A percentile compares a stretch with the other conserved stretches of the same genome.
Evolutionary conservation across 2,888 invertebrate species (phyloP).

Genomic region (Timandra comae): DNA sequence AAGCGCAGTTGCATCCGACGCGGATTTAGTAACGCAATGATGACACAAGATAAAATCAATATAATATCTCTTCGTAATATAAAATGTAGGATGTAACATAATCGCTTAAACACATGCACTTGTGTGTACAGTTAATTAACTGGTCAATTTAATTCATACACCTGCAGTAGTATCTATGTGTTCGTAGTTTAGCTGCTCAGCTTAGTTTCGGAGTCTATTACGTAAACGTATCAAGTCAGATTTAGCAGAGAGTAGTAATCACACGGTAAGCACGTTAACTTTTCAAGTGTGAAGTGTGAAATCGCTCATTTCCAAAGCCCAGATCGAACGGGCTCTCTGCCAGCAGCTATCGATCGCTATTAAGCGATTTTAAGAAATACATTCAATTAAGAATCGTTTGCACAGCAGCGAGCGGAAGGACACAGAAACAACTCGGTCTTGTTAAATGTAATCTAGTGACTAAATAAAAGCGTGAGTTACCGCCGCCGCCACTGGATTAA

Average conservation of each 20-base stretch:
- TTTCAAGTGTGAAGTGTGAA: slow-evolving; percentile 51
- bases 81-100: no score
- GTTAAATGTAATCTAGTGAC: slow-evolving; percentile 52
- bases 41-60: no score
- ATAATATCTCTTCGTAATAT: no score
- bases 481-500: slow-evolving; percentile 48
- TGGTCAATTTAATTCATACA: no score
- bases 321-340: slow-evolving; percentile 11
- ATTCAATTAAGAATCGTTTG: slow-evolving; percentile 29
- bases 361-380: slow-evolving; percentile 25
- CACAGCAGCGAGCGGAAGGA: slow-evolving; percentile 26
- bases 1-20: slow-evolving; percentile 50
- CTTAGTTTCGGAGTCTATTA: slow-evolving; percentile 15
- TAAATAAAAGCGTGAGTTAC: slow-evolving; percentile 59
- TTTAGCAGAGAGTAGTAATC: no score
- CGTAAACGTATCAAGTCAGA: no score
- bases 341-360: slow-evolving; percentile 25
- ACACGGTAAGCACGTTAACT: slow-evolving; percentile 47
- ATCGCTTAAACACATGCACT: no score
- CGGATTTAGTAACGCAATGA: slow-evolving; percentile 33
- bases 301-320: slow-evolving; percentile 36
- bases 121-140: no score
- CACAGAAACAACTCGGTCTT: slow-evolving; percentile 35
- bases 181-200: no score
- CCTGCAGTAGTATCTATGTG: no score